Conservation (phyloP, 2,888 invertebrate genomes). For the Petrophora chlorosata region DNA sequence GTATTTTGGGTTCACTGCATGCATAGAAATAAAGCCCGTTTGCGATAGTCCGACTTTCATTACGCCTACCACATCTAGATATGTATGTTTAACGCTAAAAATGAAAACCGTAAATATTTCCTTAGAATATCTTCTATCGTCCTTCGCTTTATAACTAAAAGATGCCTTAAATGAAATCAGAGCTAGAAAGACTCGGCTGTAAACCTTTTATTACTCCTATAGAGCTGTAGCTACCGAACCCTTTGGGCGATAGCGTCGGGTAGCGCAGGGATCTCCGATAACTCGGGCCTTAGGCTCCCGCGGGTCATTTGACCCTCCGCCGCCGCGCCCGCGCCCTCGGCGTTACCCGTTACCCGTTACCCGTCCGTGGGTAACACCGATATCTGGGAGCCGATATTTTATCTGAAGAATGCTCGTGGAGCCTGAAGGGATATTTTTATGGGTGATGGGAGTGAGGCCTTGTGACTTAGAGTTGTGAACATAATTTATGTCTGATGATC, state of each 20-base stretch:
- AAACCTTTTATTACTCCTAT: conserved; percentile 17
- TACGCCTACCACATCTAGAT: too few species aligned
- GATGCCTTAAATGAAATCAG: conserved; percentile 14
- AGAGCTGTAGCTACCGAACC: background rate
- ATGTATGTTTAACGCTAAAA: too few species aligned
- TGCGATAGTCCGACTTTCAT: too few species aligned
- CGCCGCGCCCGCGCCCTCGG: background rate
- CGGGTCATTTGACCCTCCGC: conserved; percentile 19
- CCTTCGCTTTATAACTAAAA: background rate
- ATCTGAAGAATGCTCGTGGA: too few species aligned
- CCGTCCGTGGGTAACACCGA: too few species aligned
- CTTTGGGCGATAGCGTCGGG: conserved; percentile 1
- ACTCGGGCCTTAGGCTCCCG: conserved; percentile 7
- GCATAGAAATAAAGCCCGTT: too few species aligned
- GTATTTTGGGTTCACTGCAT: too few species aligned
- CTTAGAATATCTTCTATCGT: too few species aligned
- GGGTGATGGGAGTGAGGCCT: background rate
- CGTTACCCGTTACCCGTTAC: background rate
- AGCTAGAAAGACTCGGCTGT: conserved; percentile 8
- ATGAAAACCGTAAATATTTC: too few species aligned
- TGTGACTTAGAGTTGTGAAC: too few species aligned
- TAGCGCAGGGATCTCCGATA: conserved; percentile 18
- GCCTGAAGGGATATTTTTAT: background rate
- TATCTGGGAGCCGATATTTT: too few species aligned
- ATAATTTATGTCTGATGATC: too few species aligned